Evolutionary conservation across 2,888 invertebrate genomes (phyloP).

Genomic region (Sphaeridia pumilis): DNA sequence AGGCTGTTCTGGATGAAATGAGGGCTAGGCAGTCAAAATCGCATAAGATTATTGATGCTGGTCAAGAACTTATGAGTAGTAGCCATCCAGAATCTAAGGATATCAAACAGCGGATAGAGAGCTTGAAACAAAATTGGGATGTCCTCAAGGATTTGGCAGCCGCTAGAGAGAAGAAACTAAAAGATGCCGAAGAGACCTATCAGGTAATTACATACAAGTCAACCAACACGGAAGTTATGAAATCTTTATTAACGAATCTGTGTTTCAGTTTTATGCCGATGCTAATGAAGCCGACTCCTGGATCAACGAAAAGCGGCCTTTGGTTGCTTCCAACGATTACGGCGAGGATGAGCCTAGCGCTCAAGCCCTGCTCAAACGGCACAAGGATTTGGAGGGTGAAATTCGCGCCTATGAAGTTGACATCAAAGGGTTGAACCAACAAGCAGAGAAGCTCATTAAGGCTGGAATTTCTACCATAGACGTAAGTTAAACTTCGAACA

Average conservation of each 20-base stretch:
- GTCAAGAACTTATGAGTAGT: slow-evolving; percentile 60
- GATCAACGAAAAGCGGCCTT: slow-evolving; percentile 88
- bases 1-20: slow-evolving; percentile 69
- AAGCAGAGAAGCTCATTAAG: slow-evolving; percentile 62
- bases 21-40: slow-evolving; percentile 61
- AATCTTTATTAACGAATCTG: background rate
- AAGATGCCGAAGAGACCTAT: slow-evolving; percentile 83
- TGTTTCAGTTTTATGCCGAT: slow-evolving; percentile 78
- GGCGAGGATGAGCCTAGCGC: slow-evolving; percentile 88
- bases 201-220: slow-evolving; percentile 47
- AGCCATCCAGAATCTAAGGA: slow-evolving; percentile 70
- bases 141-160: slow-evolving; percentile 72
- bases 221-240: background rate
- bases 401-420: slow-evolving; percentile 78
- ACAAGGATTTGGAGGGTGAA: slow-evolving; percentile 76
- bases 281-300: slow-evolving; percentile 96
- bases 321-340: slow-evolving; percentile 78
- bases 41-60: slow-evolving; percentile 57
- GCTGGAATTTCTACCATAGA: slow-evolving; percentile 61
- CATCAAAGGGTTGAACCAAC: slow-evolving; percentile 63
- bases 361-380: slow-evolving; percentile 73
- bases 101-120: slow-evolving; percentile 66
- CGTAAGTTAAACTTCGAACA: slow-evolving; percentile 37
- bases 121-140: slow-evolving; percentile 74
- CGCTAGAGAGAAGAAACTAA: slow-evolving; percentile 58